Evolutionary conservation across 2,113 vertebrate species (phyloP).

Genomic region (Forbesichthys papilliferus): DNA sequence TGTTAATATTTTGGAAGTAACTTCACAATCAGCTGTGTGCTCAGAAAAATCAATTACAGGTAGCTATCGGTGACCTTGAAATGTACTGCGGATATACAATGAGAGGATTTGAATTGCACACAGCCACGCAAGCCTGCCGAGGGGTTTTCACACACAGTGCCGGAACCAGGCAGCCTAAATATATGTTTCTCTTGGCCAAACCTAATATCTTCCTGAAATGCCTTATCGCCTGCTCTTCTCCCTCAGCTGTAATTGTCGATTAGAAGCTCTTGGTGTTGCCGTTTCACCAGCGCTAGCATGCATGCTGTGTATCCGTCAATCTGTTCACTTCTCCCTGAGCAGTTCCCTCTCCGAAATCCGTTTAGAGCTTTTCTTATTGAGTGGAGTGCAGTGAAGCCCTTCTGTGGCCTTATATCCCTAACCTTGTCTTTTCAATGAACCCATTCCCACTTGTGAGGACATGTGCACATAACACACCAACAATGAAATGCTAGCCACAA

Average conservation of each 20-base stretch:
- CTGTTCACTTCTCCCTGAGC: conserved; percentile 81
- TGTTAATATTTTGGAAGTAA: conserved; percentile 56
- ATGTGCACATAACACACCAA: conserved; percentile 66
- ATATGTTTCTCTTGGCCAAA: conserved; percentile 53
- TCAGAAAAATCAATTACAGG: conserved; percentile 74
- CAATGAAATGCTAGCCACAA: conserved; percentile 52
- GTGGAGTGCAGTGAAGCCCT: conserved; percentile 77
- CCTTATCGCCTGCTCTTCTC: conserved; percentile 61
- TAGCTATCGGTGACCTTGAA: conserved; percentile 70
- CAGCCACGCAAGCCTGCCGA: conserved; percentile 48
- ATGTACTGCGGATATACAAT: conserved; percentile 65
- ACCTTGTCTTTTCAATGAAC: conserved; percentile 83
- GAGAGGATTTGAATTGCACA: conserved; percentile 66
- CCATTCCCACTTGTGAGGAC: conserved; percentile 51
- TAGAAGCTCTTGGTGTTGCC: conserved; percentile 75
- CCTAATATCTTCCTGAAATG: conserved; percentile 69
- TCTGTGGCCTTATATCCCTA: conserved; percentile 79
- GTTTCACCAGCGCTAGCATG: conserved; percentile 77
- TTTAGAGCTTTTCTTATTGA: conserved; percentile 81
- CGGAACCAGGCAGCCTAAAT: conserved; percentile 44
- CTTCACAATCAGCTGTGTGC: conserved; percentile 55
- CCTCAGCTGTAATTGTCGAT: conserved; percentile 77
- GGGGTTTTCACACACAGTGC: conserved; percentile 45
- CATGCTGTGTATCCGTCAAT: conserved; percentile 82
- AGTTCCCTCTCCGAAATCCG: conserved; percentile 81